phyloP scores from a whole-genome alignment of 1,140 invertebrate genomes.

The Psilanteris sp. region DNA sequence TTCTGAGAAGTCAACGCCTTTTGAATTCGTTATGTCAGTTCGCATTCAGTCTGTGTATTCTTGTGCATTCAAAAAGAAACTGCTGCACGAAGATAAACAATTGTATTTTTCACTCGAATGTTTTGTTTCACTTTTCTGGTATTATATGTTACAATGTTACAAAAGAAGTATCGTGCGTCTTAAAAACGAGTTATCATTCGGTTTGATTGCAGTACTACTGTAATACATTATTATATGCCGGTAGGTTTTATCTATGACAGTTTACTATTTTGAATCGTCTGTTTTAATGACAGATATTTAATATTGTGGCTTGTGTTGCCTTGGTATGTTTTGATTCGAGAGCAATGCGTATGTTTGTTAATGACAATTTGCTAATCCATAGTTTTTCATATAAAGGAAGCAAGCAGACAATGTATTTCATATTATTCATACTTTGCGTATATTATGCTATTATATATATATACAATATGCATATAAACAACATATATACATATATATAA shows the following conservation, averaged over 20 bases:
- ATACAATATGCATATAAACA: too few species aligned
- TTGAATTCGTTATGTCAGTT: constrained; percentile 64
- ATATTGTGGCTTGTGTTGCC: too few species aligned
- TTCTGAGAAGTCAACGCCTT: constrained; percentile 65
- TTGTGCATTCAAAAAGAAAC: constrained; percentile 49
- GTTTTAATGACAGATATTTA: constrained; percentile 5
- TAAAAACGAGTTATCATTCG: constrained; percentile 48
- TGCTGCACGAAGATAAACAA: constrained; percentile 48
- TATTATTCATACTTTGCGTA: too few species aligned
- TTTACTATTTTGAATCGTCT: constrained; percentile 39
- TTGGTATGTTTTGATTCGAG: too few species aligned
- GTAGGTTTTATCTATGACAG: constrained; percentile 38
- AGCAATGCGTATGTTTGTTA: too few species aligned
- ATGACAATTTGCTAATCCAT: too few species aligned
- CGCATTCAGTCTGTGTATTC: constrained; percentile 55
- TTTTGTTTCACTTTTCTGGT: constrained; percentile 52
- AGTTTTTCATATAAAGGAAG: too few species aligned
- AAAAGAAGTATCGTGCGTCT: constrained; percentile 40
- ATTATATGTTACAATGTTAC: constrained; percentile 49
- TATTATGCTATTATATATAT: too few species aligned
- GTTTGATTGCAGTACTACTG: constrained; percentile 51
- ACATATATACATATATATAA: too few species aligned
- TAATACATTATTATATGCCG: constrained; percentile 36
- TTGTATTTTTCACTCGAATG: constrained; percentile 43
- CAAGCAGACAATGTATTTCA: too few species aligned